Percentiles rank a stretch among this genome's conserved stretches.
These are phyloP conservation scores for Lasiommata megera DNA, from an alignment of 2,888 invertebrate species.

Conservation along the genomic window DNA sequence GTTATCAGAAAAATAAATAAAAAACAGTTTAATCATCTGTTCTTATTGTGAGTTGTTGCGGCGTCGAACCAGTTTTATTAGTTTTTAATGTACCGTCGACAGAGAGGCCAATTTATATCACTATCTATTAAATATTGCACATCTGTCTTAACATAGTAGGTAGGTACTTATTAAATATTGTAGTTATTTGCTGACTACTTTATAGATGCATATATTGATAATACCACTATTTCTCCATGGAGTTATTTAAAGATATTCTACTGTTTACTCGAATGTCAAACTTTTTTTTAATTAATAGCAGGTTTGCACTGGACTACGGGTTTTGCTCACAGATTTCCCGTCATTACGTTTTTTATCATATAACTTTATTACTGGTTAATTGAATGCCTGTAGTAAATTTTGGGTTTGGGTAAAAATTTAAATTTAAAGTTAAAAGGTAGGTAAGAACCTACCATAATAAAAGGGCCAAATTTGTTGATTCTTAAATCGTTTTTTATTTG, in stretches of 20 bases:
- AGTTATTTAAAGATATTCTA: not conserved
- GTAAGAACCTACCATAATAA: too few species aligned
- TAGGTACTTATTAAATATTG: not conserved
- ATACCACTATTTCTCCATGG: not conserved
- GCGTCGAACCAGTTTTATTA: not conserved
- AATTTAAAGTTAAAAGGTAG: too few species aligned
- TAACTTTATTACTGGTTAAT: too few species aligned
- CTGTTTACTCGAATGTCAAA: not conserved
- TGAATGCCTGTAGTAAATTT: too few species aligned
- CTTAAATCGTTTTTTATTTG: too few species aligned
- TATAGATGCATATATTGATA: not conserved
- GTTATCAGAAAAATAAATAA: not conserved
- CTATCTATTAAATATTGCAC: conserved; percentile 6
- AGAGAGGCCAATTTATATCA: conserved; percentile 9
- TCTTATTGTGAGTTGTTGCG: conserved; percentile 1
- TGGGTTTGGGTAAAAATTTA: too few species aligned
- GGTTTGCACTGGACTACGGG: too few species aligned
- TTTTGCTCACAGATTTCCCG: too few species aligned
- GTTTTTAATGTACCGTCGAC: conserved; percentile 8
- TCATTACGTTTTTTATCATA: too few species aligned
- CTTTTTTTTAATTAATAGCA: not conserved
- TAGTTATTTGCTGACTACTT: not conserved
- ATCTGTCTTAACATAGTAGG: not conserved
- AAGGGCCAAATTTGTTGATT: too few species aligned
- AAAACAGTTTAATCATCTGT: conserved; percentile 1